phyloP scores from a whole-genome alignment of 2,113 vertebrate species.

The Antechinus flavipes region DNA sequence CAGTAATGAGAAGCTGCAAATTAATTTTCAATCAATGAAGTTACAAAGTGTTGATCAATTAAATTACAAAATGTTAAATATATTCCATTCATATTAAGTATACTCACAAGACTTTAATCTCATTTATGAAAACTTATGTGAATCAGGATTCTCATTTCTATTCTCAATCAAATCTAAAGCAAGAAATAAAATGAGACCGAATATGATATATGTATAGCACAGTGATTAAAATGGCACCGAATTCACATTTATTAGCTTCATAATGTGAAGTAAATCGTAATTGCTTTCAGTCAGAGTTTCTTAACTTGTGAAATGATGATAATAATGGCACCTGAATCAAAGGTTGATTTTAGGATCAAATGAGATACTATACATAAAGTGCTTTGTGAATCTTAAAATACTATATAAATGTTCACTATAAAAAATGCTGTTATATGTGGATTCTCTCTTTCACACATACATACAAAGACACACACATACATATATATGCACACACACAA shows the following conservation, averaged over 20 bases:
- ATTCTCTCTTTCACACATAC: not conserved
- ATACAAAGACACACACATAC: not conserved
- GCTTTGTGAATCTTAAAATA: not conserved
- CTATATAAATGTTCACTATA: not conserved
- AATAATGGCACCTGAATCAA: not conserved
- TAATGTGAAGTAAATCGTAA: not conserved
- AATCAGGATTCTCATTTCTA: not conserved
- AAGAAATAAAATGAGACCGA: not conserved
- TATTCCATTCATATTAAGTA: not conserved
- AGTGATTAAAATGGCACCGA: not conserved
- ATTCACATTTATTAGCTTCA: not conserved
- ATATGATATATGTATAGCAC: not conserved
- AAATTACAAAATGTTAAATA: not conserved
- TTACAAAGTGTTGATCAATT: not conserved
- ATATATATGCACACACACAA: too few species aligned
- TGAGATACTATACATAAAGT: not conserved
- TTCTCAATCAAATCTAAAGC: not conserved
- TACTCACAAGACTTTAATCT: not conserved
- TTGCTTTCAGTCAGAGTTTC: not conserved
- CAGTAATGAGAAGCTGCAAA: not conserved
- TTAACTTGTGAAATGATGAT: not conserved
- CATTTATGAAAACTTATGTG: not conserved
- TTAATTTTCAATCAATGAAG: not conserved
- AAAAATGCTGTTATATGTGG: not conserved
- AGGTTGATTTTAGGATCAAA: not conserved